Evolutionary conservation across 1,140 invertebrate genomes (phyloP).

Genomic region (Drosophila ficusphila): DNA sequence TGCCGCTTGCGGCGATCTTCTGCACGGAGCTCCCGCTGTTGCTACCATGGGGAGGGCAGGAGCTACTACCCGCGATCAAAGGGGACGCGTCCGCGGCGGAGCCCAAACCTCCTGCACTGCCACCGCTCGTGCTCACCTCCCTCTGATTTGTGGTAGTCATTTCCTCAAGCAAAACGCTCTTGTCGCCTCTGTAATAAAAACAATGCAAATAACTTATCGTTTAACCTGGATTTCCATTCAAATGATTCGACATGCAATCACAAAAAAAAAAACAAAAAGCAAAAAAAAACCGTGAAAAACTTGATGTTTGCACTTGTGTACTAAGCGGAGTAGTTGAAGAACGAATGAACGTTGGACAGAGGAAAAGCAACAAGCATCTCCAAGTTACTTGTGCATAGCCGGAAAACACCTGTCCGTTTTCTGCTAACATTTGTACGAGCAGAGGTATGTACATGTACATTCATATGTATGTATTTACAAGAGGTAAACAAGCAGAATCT

Average conservation of each 20-base stretch:
- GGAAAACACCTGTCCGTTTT: constrained; percentile 71
- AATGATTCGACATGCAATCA: constrained; percentile 53
- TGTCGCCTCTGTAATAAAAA: constrained; percentile 26
- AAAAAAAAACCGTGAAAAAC: constrained; percentile 4
- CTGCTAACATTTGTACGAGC: constrained; percentile 20
- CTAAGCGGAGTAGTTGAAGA: constrained; percentile 8
- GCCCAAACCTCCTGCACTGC: constrained; percentile 2
- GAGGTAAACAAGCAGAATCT: constrained; percentile 61
- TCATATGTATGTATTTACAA: constrained; percentile 61
- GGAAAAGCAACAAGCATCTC: constrained; percentile 20
- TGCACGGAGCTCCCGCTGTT: not conserved
- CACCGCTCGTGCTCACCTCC: constrained; percentile 60
- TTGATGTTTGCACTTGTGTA: constrained; percentile 32
- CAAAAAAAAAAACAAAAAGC: constrained; percentile 45
- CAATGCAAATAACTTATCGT: constrained; percentile 32
- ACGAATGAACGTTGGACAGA: constrained; percentile 9
- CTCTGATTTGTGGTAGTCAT: constrained; percentile 67
- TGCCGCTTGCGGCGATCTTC: constrained; percentile 27
- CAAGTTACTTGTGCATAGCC: constrained; percentile 34
- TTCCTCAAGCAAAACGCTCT: constrained; percentile 34
- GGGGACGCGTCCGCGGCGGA: constrained; percentile 6
- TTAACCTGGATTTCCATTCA: constrained; percentile 34
- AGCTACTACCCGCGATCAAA: constrained; percentile 4
- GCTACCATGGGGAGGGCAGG: constrained; percentile 2
- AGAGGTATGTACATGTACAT: no score